A percentile compares a stretch with the other conserved stretches of the same genome.
phyloP scores from a whole-genome alignment of 2,113 vertebrate genomes.

The Dascyllus trimaculatus region DNA sequence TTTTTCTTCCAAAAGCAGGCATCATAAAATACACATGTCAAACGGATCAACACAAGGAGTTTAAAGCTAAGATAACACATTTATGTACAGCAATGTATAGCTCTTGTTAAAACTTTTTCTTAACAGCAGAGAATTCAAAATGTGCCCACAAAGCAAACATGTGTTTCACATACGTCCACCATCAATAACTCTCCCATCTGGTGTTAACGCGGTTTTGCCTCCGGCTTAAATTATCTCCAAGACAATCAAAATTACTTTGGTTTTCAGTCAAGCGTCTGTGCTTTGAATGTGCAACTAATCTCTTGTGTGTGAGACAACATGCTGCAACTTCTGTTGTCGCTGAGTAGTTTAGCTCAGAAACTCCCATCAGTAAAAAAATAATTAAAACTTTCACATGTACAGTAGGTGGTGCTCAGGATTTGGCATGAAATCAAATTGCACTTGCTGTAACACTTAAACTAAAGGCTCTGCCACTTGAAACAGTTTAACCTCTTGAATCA shows the following conservation, averaged over 20 bases:
- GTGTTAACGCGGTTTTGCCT: slow-evolving; percentile 23
- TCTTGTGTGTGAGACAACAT: slow-evolving; percentile 28
- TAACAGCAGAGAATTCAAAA: slow-evolving; percentile 42
- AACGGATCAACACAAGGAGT: slow-evolving; percentile 10
- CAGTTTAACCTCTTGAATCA: slow-evolving; percentile 15
- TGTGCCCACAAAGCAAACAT: slow-evolving; percentile 41
- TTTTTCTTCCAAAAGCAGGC: slow-evolving; percentile 44
- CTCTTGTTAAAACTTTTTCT: neutral
- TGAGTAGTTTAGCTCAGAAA: slow-evolving; percentile 8
- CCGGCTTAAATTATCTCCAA: slow-evolving; percentile 35
- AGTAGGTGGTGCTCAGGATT: slow-evolving; percentile 44
- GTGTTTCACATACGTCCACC: slow-evolving; percentile 46
- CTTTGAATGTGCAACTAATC: slow-evolving; percentile 51
- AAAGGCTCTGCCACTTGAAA: slow-evolving; percentile 35
- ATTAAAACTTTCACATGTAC: slow-evolving; percentile 12
- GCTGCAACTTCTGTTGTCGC: neutral
- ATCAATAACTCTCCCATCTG: slow-evolving; percentile 47
- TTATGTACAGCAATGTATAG: slow-evolving; percentile 25
- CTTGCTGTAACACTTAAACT: slow-evolving; percentile 60
- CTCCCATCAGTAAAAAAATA: slow-evolving; percentile 31
- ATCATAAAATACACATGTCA: slow-evolving; percentile 25
- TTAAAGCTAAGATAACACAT: slow-evolving; percentile 50
- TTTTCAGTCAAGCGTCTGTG: slow-evolving; percentile 70
- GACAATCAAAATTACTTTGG: slow-evolving; percentile 63
- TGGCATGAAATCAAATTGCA: slow-evolving; percentile 67